Conservation (phyloP, 2,797 vertebrate species). For the Intellagama lesueurii region DNA sequence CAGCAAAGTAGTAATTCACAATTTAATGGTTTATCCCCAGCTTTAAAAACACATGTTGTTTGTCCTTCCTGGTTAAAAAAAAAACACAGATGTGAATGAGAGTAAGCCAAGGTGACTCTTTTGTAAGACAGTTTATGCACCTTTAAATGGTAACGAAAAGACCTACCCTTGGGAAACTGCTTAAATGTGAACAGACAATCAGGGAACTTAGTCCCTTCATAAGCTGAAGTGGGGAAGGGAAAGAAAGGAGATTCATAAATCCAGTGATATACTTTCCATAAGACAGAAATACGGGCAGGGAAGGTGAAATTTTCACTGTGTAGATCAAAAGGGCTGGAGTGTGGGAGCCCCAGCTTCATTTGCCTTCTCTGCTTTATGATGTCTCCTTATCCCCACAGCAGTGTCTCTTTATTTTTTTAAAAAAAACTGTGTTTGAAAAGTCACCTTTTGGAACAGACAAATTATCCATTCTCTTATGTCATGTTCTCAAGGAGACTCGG, state of each 20-base stretch:
- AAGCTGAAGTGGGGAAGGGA: background rate
- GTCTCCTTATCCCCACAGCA: conserved; percentile 50
- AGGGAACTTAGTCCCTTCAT: background rate
- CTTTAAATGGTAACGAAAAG: background rate
- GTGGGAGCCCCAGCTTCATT: conserved; percentile 53
- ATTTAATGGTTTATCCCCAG: too few relatives aligned
- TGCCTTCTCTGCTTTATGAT: conserved; percentile 55
- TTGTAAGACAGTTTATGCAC: too few relatives aligned
- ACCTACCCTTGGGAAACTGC: background rate
- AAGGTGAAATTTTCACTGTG: conserved; percentile 62
- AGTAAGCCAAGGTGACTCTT: too few relatives aligned
- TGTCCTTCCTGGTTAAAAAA: too few relatives aligned
- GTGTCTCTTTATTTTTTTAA: conserved; percentile 7
- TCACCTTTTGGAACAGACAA: conserved; percentile 65
- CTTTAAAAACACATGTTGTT: too few relatives aligned
- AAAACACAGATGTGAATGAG: too few relatives aligned
- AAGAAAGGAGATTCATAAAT: conserved; percentile 21
- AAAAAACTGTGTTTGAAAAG: conserved; percentile 55
- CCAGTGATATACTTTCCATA: conserved; percentile 27
- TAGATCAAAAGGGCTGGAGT: conserved; percentile 49
- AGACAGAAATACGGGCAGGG: conserved; percentile 43
- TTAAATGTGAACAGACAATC: background rate
- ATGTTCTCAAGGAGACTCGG: conserved; percentile 61
- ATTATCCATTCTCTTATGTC: conserved; percentile 65
- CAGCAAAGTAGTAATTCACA: too few relatives aligned